These are phyloP conservation scores for Cirrhinus molitorella DNA, from an alignment of 2,797 vertebrate genomes.

Conservation along the genomic window DNA sequence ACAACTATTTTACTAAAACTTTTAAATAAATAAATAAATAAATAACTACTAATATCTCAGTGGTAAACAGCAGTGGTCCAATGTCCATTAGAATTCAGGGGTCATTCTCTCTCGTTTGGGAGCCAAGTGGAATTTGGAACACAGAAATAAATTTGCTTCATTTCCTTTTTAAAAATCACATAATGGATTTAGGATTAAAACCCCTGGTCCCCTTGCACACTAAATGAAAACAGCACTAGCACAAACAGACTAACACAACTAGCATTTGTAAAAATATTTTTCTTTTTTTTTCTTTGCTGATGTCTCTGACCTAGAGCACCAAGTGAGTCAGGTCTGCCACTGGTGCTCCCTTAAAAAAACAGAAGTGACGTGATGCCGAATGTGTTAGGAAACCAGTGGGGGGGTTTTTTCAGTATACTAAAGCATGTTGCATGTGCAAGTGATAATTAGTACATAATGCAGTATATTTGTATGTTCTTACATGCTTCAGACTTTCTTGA, in stretches of 20 bases:
- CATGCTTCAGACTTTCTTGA: background rate
- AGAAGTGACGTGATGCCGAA: background rate
- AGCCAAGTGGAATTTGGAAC: background rate
- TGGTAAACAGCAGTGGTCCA: background rate
- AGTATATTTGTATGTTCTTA: background rate
- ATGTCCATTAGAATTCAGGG: background rate
- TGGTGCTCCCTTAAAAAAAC: background rate
- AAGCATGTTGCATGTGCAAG: background rate
- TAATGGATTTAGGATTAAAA: background rate
- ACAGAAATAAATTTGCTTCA: background rate
- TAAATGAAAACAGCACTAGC: background rate
- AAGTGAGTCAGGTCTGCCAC: slow-evolving; percentile 3
- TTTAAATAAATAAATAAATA: background rate
- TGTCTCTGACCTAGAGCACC: background rate
- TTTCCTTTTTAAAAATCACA: background rate
- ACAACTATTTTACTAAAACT: background rate
- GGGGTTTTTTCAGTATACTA: background rate
- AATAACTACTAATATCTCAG: background rate
- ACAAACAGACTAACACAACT: background rate
- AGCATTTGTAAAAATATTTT: background rate
- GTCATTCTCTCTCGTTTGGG: background rate
- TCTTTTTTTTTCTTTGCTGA: background rate
- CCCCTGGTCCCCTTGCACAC: background rate
- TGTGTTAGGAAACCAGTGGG: background rate
- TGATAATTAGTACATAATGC: background rate